Conservation (phyloP, 2,113 vertebrate species). For the Thunnus thynnus region DNA sequence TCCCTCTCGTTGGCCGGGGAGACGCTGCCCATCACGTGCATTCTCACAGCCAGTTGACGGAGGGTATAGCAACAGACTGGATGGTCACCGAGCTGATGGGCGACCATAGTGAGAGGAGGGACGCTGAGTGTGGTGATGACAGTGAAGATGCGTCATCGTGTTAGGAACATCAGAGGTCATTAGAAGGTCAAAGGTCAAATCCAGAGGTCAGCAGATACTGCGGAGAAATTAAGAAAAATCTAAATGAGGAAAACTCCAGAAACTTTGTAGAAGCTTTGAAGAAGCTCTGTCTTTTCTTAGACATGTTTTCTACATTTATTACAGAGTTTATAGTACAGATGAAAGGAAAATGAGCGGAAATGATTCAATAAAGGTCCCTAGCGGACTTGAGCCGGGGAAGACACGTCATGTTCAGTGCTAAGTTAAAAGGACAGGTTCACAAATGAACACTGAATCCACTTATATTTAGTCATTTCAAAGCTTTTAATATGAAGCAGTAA, state of each 20-base stretch:
- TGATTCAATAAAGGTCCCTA: too few relatives aligned
- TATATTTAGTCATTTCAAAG: too few relatives aligned
- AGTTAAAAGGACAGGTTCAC: too few relatives aligned
- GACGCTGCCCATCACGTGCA: slow-evolving; percentile 94
- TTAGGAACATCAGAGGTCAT: background rate
- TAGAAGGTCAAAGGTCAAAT: background rate
- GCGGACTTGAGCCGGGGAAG: too few relatives aligned
- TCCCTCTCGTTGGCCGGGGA: slow-evolving; percentile 88
- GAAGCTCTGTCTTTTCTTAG: too few relatives aligned
- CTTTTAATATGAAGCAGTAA: too few relatives aligned
- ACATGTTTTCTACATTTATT: too few relatives aligned
- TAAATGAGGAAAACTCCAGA: background rate
- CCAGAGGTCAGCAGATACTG: background rate
- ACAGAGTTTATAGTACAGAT: too few relatives aligned
- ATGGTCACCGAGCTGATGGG: background rate
- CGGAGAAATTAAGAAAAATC: background rate
- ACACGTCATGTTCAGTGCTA: too few relatives aligned
- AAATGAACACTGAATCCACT: too few relatives aligned
- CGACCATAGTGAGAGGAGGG: slow-evolving; percentile 12
- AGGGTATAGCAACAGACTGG: background rate
- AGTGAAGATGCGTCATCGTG: slow-evolving; percentile 32
- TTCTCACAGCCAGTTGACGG: slow-evolving; percentile 76
- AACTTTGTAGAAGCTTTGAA: background rate
- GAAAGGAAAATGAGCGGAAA: too few relatives aligned
- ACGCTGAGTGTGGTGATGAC: background rate